These are phyloP conservation scores for Leptura quadrifasciata DNA, from an alignment of 2,888 invertebrate genomes.

Conservation along the genomic window DNA sequence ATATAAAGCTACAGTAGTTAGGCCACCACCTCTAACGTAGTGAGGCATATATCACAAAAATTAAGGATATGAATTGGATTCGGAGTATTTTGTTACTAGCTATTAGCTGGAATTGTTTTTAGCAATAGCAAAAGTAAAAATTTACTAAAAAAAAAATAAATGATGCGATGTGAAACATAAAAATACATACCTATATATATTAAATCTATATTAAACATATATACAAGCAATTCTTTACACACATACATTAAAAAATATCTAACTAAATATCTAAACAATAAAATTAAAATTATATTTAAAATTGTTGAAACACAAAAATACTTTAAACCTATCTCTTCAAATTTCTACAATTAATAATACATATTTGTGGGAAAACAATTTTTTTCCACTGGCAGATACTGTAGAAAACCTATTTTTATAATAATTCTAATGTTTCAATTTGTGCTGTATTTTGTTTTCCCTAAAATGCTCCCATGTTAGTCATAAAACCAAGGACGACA, in stretches of 20 bases:
- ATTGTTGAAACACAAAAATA: neutral
- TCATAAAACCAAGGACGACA: slow-evolving; percentile 2
- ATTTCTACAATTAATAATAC: neutral
- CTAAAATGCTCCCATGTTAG: neutral
- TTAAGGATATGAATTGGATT: neutral
- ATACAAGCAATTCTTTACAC: neutral
- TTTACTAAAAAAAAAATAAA: neutral
- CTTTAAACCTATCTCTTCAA: neutral
- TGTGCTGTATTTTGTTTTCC: slow-evolving; percentile 7
- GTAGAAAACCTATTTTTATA: neutral
- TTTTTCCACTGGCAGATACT: neutral
- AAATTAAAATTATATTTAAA: neutral
- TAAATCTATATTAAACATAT: slow-evolving; percentile 8
- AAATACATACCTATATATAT: neutral
- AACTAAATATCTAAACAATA: neutral
- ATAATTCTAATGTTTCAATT: too few species aligned
- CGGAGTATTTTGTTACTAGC: neutral
- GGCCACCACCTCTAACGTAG: neutral
- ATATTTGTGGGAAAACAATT: neutral
- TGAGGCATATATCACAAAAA: slow-evolving; percentile 9
- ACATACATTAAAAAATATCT: neutral
- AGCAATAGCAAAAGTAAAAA: neutral
- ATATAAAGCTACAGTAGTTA: neutral
- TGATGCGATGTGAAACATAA: neutral
- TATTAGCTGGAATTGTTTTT: neutral